A percentile compares a stretch with the other conserved stretches of the same genome.
Evolutionary conservation across 2,113 vertebrate species (phyloP).

Genomic region (Bostrychus sinensis): DNA sequence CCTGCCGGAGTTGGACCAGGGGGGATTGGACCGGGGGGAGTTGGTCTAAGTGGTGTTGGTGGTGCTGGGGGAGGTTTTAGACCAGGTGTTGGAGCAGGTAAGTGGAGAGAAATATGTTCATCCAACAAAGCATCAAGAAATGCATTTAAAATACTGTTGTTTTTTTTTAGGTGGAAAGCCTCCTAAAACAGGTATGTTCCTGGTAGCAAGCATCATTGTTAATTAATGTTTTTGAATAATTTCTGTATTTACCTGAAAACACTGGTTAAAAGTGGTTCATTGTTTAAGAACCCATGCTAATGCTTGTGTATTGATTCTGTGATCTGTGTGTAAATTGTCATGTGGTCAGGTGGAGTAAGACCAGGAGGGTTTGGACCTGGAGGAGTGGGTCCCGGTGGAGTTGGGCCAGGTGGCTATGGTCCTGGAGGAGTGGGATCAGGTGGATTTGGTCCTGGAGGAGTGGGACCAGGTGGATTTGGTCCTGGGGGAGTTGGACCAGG

Average conservation of each 20-base stretch:
- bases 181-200: conserved; percentile 65
- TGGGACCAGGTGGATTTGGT: conserved; percentile 14
- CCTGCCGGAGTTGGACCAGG: conserved; percentile 27
- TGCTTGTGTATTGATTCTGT: neutral
- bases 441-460: conserved; percentile 15
- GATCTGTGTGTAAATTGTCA: no score
- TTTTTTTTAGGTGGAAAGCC: conserved; percentile 56
- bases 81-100: conserved; percentile 53
- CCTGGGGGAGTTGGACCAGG: conserved; percentile 16
- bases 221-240: no score
- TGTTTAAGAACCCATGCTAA: no score
- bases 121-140: neutral
- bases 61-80: conserved; percentile 37
- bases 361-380: conserved; percentile 15
- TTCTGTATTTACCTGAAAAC: no score
- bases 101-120: conserved; percentile 16
- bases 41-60: conserved; percentile 26
- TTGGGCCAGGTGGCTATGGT: conserved; percentile 17
- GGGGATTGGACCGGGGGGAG: conserved; percentile 22
- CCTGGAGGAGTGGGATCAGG: conserved; percentile 14
- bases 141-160: conserved; percentile 11
- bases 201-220: no score
- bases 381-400: conserved; percentile 13
- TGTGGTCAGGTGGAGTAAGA: conserved; percentile 13
- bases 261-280: no score